Conservation (phyloP, 2,113 vertebrate species). For the Ceyx margarethae region DNA sequence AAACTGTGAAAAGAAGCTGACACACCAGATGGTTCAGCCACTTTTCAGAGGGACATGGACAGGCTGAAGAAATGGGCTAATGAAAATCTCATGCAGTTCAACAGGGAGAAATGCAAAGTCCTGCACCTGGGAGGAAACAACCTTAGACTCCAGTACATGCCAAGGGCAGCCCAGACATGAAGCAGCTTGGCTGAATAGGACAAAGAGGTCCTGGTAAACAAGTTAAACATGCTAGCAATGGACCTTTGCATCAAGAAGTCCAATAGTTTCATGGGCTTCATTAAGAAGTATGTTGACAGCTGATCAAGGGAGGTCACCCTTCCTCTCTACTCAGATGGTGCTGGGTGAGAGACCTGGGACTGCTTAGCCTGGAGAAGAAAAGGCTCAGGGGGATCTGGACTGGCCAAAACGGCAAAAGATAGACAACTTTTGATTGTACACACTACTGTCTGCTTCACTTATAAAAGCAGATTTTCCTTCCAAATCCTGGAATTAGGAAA, state of each 20-base stretch:
- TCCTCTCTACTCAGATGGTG: neutral
- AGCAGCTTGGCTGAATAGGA: neutral
- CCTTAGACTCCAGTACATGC: neutral
- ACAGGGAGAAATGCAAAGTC: neutral
- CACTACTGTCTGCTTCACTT: neutral
- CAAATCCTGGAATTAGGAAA: neutral
- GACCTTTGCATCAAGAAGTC: neutral
- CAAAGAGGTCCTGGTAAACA: neutral
- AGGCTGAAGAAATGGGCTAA: neutral
- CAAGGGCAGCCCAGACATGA: neutral
- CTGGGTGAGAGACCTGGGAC: neutral
- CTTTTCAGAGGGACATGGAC: neutral
- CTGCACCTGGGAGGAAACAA: neutral
- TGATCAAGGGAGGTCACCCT: neutral
- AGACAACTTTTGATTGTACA: neutral
- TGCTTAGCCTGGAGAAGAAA: neutral
- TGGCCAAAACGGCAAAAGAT: neutral
- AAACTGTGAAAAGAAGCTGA: neutral
- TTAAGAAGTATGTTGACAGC: neutral
- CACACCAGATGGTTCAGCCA: neutral
- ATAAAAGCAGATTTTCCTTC: neutral
- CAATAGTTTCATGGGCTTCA: neutral
- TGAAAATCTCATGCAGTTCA: neutral
- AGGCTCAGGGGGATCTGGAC: neutral
- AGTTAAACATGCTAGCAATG: neutral